Evolutionary conservation across 2,113 vertebrate genomes (phyloP), one percentile per base, ranked within the genome.

Genomic region (Xiphias gladius): DNA sequence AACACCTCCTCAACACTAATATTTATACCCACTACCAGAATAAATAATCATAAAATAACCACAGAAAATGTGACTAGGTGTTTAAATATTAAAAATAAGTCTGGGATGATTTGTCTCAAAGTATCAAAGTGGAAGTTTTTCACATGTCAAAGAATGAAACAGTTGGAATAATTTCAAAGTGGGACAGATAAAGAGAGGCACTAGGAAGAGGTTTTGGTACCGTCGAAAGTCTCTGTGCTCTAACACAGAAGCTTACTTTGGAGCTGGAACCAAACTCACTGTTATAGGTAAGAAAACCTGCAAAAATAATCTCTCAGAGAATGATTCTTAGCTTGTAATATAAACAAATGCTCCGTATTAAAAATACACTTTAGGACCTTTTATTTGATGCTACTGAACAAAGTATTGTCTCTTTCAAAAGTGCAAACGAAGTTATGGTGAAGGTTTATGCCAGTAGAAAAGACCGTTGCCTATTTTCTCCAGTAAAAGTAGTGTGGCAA

Each of bases 211-310:
- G 26, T 93, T 94, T 87, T 92, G 86, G 85, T 16, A 54, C 79
- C 43, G 83, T 32, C 3, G 7, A 28, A 35, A 16, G 28, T 39
- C 88, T 86, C 90, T 89, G 94, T 94, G 94, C 30, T 92, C 92
- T 0, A 70, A 68, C 76, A 19, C 1, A 0, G 83, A 87, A 24
- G 89, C 85, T 74, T 70, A 82, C 59, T 95, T 95, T 54, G 93
- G 93, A 84, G 63, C 83, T 57, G 94, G 94, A 69, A 94, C 93
- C 19, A 95, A 93, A 92, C 89, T 94, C 83, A 93, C 89, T 0
- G 85, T 94, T 89, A 88, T 94, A 89, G 93, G 93, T 94, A 91
- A 94, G 92, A 90, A 84, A 78, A 58, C 14, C 30, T 82, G 35
- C 46, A 48, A 28, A 14, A 14, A 46, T 37, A 16, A 7, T 26